These are phyloP conservation scores for Xestia sexstrigata DNA, from an alignment of 2,888 invertebrate species.

Conservation along the genomic window DNA sequence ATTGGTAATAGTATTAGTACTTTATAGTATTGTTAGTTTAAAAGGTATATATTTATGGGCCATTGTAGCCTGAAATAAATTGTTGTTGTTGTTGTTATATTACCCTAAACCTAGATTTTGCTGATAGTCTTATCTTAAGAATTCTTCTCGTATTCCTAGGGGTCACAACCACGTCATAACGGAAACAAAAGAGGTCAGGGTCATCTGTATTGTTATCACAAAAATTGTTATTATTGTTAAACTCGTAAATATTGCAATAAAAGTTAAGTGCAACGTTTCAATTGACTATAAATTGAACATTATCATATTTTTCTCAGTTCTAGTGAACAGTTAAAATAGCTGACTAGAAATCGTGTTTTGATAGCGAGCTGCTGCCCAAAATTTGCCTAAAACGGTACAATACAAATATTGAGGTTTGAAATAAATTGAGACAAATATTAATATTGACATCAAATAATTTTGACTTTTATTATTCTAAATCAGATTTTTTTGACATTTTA, in stretches of 20 bases:
- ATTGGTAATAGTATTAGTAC: no score
- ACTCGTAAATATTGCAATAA: slow-evolving; percentile 31
- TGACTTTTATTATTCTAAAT: no score
- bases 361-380: neutral
- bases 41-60: no score
- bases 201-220: neutral
- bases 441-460: no score
- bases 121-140: no score
- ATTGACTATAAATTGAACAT: slow-evolving; percentile 40
- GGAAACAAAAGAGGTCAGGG: slow-evolving; percentile 1
- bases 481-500: no score
- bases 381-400: no score
- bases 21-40: no score
- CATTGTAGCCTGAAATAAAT: no score
- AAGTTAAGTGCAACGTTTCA: neutral
- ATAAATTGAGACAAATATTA: no score
- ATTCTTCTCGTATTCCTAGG: neutral
- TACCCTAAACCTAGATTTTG: neutral
- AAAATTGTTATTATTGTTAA: neutral
- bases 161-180: neutral
- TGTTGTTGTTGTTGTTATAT: no score
- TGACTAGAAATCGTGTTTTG: neutral
- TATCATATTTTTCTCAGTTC: slow-evolving; percentile 12
- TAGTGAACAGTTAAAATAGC: neutral
- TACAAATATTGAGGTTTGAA: no score